These are phyloP conservation scores for Drosophila lini DNA, from an alignment of 1,140 invertebrate genomes.

Conservation along the genomic window DNA sequence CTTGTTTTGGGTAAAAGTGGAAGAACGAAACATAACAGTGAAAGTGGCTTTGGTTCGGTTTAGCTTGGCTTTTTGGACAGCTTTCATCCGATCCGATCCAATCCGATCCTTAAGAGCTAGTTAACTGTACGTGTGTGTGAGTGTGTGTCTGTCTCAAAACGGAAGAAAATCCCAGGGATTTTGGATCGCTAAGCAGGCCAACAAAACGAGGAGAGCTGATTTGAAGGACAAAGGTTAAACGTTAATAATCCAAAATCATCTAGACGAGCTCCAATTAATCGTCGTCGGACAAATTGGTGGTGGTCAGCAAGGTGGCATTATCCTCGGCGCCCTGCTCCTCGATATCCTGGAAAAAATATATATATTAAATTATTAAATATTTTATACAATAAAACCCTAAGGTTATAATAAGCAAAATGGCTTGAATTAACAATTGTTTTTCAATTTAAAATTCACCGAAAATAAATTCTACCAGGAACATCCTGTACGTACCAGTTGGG, in stretches of 20 bases:
- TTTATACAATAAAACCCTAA: background rate
- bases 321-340: slow-evolving; percentile 81
- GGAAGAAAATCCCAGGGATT: slow-evolving; percentile 13
- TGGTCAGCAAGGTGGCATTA: slow-evolving; percentile 81
- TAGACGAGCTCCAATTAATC: slow-evolving; percentile 60
- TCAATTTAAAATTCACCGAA: background rate
- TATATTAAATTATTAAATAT: background rate
- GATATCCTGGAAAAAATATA: slow-evolving; percentile 59
- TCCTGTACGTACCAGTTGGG: background rate
- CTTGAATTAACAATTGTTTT: too few relatives aligned
- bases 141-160: slow-evolving; percentile 11
- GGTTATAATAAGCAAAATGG: too few relatives aligned
- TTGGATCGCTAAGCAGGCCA: slow-evolving; percentile 15
- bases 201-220: background rate
- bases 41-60: slow-evolving; percentile 44
- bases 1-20: slow-evolving; percentile 4
- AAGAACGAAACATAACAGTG: slow-evolving; percentile 62
- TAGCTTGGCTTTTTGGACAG: slow-evolving; percentile 45
- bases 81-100: slow-evolving; percentile 22
- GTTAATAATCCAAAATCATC: slow-evolving; percentile 1
- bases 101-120: slow-evolving; percentile 9
- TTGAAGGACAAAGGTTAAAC: background rate
- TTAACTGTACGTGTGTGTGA: slow-evolving; percentile 7
- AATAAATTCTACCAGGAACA: too few relatives aligned
- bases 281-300: slow-evolving; percentile 81